A percentile compares a stretch with the other conserved stretches of the same genome.
Evolutionary conservation across 1,140 invertebrate species (phyloP).

Genomic region (Gryllus bimaculatus): DNA sequence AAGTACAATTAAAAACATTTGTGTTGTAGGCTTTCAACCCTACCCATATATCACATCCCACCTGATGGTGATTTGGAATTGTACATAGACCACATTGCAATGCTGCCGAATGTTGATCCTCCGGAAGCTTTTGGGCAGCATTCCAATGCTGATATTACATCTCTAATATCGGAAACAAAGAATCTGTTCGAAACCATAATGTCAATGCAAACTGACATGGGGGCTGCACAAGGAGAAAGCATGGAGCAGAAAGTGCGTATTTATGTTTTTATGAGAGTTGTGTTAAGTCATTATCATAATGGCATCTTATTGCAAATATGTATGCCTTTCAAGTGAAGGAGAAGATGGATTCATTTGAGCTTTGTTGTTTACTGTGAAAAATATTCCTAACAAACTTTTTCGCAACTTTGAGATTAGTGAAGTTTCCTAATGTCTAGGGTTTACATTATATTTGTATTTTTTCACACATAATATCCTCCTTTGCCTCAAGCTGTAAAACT

Average conservation of each 20-base stretch:
- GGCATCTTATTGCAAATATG: too few species aligned
- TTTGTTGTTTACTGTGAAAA: too few species aligned
- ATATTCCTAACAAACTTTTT: too few species aligned
- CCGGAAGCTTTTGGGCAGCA: slow-evolving; percentile 84
- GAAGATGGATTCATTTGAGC: too few species aligned
- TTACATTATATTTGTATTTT: too few species aligned
- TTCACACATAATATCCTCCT: too few species aligned
- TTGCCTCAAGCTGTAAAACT: too few species aligned
- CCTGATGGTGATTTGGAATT: slow-evolving; percentile 67
- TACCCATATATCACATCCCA: slow-evolving; percentile 69
- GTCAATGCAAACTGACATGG: slow-evolving; percentile 60
- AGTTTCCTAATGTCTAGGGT: too few species aligned
- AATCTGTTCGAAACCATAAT: slow-evolving; percentile 72
- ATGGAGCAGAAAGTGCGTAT: slow-evolving; percentile 58
- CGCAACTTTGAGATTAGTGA: too few species aligned
- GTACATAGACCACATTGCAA: slow-evolving; percentile 66
- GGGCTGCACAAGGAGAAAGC: slow-evolving; percentile 39
- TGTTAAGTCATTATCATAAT: too few species aligned
- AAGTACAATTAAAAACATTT: not conserved
- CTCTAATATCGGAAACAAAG: slow-evolving; percentile 64
- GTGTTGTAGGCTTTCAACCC: slow-evolving; percentile 44
- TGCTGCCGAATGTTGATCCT: slow-evolving; percentile 62
- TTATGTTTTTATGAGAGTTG: not conserved
- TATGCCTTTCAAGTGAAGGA: too few species aligned
- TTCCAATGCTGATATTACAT: slow-evolving; percentile 84